A percentile compares a stretch with the other conserved stretches of the same genome.
phyloP scores from a whole-genome alignment of 2,888 invertebrate species.

The Amaurobius ferox region DNA sequence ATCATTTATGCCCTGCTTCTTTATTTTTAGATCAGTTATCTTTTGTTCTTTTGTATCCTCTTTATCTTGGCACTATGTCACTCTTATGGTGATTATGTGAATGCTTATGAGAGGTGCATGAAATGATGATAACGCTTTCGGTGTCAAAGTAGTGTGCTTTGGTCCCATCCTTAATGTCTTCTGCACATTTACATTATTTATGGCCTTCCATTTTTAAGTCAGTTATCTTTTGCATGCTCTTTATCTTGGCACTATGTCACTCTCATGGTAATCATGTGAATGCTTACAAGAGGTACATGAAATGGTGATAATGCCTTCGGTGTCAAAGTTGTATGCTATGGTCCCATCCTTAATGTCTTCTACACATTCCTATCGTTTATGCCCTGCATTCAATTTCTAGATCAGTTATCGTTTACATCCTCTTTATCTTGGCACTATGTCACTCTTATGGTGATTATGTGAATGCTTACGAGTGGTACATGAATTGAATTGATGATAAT shows the following conservation, averaged over 20 bases:
- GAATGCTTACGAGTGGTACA: slow-evolving; percentile 24
- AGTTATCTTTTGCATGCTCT: neutral
- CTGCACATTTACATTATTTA: neutral
- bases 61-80: slow-evolving; percentile 30
- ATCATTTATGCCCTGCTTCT: neutral
- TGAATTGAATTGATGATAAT: neutral
- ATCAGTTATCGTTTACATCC: neutral
- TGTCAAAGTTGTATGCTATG: slow-evolving; percentile 15
- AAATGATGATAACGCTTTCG: neutral
- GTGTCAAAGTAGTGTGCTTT: slow-evolving; percentile 17
- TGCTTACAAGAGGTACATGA: slow-evolving; percentile 20
- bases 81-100: slow-evolving; percentile 30
- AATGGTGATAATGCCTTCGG: slow-evolving; percentile 1
- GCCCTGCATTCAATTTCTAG: no score
- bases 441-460: slow-evolving; percentile 11
- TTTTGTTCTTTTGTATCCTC: neutral
- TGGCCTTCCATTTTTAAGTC: neutral
- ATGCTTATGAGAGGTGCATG: slow-evolving; percentile 23
- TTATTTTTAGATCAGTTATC: neutral
- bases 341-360: slow-evolving; percentile 21
- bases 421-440: slow-evolving; percentile 2
- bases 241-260: slow-evolving; percentile 18
- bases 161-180: slow-evolving; percentile 24
- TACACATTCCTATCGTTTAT: neutral
- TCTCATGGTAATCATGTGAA: slow-evolving; percentile 16